These are phyloP conservation scores for Himalopsyche kuldschensis DNA, from an alignment of 2,888 invertebrate species.

Conservation along the genomic window DNA sequence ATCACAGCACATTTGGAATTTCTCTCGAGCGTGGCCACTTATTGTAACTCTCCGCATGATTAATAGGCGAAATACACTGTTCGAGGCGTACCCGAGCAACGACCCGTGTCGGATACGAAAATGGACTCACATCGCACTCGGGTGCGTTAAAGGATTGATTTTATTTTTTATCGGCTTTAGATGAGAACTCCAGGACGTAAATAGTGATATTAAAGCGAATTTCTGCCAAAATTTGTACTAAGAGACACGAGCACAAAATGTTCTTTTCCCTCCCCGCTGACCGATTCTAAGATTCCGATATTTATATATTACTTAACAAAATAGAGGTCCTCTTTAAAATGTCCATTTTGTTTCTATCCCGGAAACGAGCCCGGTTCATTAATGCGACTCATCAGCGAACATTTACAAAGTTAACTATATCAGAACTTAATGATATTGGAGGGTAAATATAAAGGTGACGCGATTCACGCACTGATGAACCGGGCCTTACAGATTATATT, in stretches of 20 bases:
- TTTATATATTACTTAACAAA: conserved; percentile 54
- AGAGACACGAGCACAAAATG: conserved; percentile 39
- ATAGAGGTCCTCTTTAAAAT: conserved; percentile 48
- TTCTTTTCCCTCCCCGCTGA: conserved; percentile 33
- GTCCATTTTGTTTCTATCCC: conserved; percentile 35
- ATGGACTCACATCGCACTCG: conserved; percentile 22
- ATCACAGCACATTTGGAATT: conserved; percentile 84
- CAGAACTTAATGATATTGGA: conserved; percentile 37
- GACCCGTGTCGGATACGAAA: conserved; percentile 22
- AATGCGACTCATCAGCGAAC: conserved; percentile 47
- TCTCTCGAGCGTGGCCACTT: conserved; percentile 56
- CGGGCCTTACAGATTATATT: conserved; percentile 35
- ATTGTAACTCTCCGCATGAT: conserved; percentile 20
- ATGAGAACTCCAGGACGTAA: conserved; percentile 40
- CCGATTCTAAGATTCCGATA: conserved; percentile 34
- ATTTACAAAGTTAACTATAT: conserved; percentile 45
- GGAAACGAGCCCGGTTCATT: conserved; percentile 35
- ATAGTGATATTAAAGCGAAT: conserved; percentile 40
- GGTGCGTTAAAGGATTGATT: conserved; percentile 14
- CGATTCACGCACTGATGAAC: conserved; percentile 31
- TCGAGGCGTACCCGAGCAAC: not conserved
- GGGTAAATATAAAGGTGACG: conserved; percentile 36
- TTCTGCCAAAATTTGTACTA: conserved; percentile 40
- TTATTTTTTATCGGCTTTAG: conserved; percentile 28
- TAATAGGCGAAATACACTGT: not conserved